These are phyloP conservation scores for Hippasteria phrygiana DNA, from an alignment of 53 echinoderm and acorn worm genomes.

Conservation along the genomic window DNA sequence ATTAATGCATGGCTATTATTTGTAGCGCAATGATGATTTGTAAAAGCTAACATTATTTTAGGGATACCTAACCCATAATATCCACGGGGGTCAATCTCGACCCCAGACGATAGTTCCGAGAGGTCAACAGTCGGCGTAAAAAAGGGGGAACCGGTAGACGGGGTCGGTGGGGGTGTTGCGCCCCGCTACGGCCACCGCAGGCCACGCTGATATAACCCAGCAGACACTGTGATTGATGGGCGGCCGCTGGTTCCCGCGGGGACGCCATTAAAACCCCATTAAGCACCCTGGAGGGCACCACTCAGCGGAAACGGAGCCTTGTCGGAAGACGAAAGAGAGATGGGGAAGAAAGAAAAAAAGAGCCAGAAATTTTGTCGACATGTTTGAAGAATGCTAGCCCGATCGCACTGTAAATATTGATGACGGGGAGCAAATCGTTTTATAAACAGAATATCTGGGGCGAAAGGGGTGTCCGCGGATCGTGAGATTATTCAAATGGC, in stretches of 20 bases:
- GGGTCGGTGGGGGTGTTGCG: not conserved
- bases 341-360: not conserved
- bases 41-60: not conserved
- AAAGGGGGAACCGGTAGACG: not conserved
- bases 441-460: not conserved
- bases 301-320: constrained; percentile 54
- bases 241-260: constrained; percentile 30
- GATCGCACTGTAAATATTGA: not conserved
- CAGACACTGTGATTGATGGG: constrained; percentile 35
- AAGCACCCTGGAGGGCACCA: constrained; percentile 19
- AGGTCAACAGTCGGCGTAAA: not conserved
- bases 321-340: not conserved
- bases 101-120: constrained; percentile 12
- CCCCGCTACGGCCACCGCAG: not conserved
- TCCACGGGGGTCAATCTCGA: constrained; percentile 2
- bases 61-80: not conserved
- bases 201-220: not conserved
- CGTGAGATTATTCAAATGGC: too few species aligned
- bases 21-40: not conserved
- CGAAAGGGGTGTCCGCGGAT: not conserved
- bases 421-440: not conserved
- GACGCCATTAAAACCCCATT: constrained; percentile 58
- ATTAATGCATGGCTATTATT: too few species aligned
- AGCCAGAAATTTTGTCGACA: constrained; percentile 36
- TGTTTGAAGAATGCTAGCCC: constrained; percentile 35